Evolutionary conservation across 2,113 vertebrate genomes (phyloP).

Genomic region (Ondatra zibethicus): DNA sequence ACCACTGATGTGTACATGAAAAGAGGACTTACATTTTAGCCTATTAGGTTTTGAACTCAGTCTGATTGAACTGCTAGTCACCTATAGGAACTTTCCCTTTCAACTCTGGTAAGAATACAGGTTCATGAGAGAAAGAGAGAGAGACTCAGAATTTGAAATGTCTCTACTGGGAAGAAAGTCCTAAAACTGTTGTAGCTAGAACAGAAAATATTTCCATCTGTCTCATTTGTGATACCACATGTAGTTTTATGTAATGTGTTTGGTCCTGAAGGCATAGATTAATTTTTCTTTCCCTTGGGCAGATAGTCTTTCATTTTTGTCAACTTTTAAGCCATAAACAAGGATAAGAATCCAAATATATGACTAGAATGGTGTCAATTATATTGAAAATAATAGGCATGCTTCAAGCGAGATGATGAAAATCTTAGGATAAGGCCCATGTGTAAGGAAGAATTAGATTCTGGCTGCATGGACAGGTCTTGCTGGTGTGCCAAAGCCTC

Average conservation of each 20-base stretch:
- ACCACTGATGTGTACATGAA: neutral
- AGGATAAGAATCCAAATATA: slow-evolving; percentile 45
- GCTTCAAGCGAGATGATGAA: neutral
- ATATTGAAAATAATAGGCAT: slow-evolving; percentile 26
- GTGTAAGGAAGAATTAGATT: neutral
- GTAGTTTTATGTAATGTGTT: slow-evolving; percentile 73
- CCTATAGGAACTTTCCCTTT: slow-evolving; percentile 35
- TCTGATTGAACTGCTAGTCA: slow-evolving; percentile 39
- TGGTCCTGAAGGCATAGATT: slow-evolving; percentile 70
- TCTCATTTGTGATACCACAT: slow-evolving; percentile 67
- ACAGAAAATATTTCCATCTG: slow-evolving; percentile 75
- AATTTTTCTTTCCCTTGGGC: slow-evolving; percentile 71
- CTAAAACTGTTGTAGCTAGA: slow-evolving; percentile 64
- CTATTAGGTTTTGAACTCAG: neutral
- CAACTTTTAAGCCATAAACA: slow-evolving; percentile 44
- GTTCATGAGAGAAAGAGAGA: neutral
- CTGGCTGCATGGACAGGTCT: neutral
- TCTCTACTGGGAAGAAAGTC: slow-evolving; percentile 61
- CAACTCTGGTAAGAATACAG: neutral
- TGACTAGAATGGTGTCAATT: neutral
- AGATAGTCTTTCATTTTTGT: slow-evolving; percentile 58
- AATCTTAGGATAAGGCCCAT: neutral
- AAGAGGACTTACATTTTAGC: neutral
- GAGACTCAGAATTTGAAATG: slow-evolving; percentile 62
- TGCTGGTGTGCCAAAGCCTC: neutral